These are phyloP conservation scores for Myopa testacea DNA, from an alignment of 2,888 invertebrate genomes.

Conservation along the genomic window DNA sequence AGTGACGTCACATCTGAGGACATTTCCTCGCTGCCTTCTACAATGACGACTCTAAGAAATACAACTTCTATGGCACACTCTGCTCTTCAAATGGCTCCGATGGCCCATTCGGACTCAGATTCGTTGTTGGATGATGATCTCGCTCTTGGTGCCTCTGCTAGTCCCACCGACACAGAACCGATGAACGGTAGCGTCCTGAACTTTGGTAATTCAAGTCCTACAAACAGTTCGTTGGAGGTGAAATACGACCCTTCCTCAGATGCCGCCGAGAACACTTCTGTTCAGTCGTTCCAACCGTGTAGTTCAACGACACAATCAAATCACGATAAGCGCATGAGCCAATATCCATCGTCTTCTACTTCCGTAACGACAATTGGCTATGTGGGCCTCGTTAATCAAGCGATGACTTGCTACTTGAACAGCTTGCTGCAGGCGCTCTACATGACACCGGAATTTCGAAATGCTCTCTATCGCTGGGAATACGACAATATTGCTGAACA, in stretches of 20 bases:
- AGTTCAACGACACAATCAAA: not conserved
- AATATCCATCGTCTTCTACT: not conserved
- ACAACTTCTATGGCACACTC: slow-evolving; percentile 53
- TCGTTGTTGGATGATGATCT: slow-evolving; percentile 66
- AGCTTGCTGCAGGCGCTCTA: slow-evolving; percentile 87
- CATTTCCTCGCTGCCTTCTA: slow-evolving; percentile 43
- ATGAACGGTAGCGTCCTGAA: slow-evolving; percentile 48
- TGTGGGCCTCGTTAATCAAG: slow-evolving; percentile 88
- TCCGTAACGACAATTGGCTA: slow-evolving; percentile 64
- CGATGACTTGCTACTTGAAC: slow-evolving; percentile 93
- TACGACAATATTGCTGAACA: slow-evolving; percentile 77
- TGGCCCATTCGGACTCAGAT: slow-evolving; percentile 57
- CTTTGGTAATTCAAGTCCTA: slow-evolving; percentile 42
- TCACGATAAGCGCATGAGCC: not conserved
- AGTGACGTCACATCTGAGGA: slow-evolving; percentile 13
- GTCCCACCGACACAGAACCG: slow-evolving; percentile 64
- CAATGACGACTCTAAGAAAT: slow-evolving; percentile 48
- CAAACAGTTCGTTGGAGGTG: slow-evolving; percentile 23
- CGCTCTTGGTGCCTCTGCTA: slow-evolving; percentile 68
- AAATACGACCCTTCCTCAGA: slow-evolving; percentile 37
- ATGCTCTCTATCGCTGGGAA: slow-evolving; percentile 87
- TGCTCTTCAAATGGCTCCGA: slow-evolving; percentile 36
- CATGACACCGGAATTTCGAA: slow-evolving; percentile 93
- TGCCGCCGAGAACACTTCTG: not conserved
- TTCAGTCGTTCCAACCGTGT: not conserved